These are phyloP conservation scores for Trachelus stipa DNA, from an alignment of 2,888 invertebrate genomes.

Conservation along the genomic window DNA sequence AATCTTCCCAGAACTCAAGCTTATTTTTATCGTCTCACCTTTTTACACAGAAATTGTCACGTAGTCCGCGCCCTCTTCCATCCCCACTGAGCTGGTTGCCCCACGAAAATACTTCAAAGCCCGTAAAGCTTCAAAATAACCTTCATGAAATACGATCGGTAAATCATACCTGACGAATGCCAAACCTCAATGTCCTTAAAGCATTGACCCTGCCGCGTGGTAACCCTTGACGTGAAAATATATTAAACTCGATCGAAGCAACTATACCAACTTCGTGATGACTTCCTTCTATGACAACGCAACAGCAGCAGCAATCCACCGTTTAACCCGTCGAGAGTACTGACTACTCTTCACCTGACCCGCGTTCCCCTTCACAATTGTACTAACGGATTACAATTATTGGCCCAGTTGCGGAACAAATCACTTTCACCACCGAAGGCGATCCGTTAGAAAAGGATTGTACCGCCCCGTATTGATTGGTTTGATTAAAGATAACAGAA, in stretches of 20 bases:
- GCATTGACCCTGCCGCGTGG: background rate
- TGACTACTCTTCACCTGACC: background rate
- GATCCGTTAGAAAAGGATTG: background rate
- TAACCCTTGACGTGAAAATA: background rate
- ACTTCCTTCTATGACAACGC: background rate
- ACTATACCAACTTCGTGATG: background rate
- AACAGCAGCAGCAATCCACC: background rate
- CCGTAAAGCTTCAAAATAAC: background rate
- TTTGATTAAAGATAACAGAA: background rate
- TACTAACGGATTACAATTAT: background rate
- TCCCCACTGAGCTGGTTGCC: background rate
- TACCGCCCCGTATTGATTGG: background rate
- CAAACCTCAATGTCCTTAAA: background rate
- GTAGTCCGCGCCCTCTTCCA: background rate
- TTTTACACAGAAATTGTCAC: background rate
- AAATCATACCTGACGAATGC: background rate
- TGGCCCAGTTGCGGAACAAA: constrained; percentile 9
- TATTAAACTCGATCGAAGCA: background rate
- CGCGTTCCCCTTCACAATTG: background rate
- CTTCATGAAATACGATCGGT: background rate
- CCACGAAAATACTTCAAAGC: background rate
- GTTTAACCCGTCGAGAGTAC: background rate
- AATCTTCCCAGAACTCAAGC: background rate
- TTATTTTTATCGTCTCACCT: background rate
- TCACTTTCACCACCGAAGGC: constrained; percentile 14